Conservation (phyloP, 1,140 invertebrate species). For the Contarinia nasturtii region DNA sequence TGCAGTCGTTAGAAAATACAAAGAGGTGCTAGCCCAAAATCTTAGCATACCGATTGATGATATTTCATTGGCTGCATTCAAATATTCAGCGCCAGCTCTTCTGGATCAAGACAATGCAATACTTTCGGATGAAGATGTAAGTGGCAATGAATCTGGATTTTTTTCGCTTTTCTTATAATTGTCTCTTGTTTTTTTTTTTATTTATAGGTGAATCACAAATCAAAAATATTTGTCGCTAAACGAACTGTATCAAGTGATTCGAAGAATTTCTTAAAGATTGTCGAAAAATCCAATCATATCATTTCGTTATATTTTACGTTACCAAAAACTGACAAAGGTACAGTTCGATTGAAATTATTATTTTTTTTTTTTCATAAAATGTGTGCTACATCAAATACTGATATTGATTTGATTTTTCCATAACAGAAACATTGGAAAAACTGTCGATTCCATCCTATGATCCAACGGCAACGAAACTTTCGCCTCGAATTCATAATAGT, state of each 20-base stretch:
- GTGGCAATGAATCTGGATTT: too few species aligned
- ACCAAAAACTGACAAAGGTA: constrained; percentile 35
- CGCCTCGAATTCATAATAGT: background rate
- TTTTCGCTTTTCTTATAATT: too few species aligned
- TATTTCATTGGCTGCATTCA: too few species aligned
- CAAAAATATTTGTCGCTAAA: too few species aligned
- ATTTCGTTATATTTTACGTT: constrained; percentile 37
- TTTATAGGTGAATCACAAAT: too few species aligned
- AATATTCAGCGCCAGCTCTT: too few species aligned
- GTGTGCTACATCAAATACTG: background rate
- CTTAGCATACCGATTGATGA: constrained; percentile 7
- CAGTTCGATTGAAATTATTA: background rate
- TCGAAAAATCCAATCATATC: constrained; percentile 19
- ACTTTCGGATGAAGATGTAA: constrained; percentile 7
- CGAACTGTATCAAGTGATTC: background rate
- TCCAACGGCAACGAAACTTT: background rate
- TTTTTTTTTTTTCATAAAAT: background rate
- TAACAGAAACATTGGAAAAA: constrained; percentile 30
- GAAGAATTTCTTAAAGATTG: background rate
- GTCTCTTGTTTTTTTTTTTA: too few species aligned
- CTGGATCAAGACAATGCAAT: constrained; percentile 15
- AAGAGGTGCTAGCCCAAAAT: too few species aligned
- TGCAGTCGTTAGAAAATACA: constrained; percentile 20
- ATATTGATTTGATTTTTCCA: constrained; percentile 3
- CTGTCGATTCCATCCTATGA: constrained; percentile 31